Evolutionary conservation across 1,140 invertebrate species (phyloP).

Genomic region (Mactra quadrangularis): DNA sequence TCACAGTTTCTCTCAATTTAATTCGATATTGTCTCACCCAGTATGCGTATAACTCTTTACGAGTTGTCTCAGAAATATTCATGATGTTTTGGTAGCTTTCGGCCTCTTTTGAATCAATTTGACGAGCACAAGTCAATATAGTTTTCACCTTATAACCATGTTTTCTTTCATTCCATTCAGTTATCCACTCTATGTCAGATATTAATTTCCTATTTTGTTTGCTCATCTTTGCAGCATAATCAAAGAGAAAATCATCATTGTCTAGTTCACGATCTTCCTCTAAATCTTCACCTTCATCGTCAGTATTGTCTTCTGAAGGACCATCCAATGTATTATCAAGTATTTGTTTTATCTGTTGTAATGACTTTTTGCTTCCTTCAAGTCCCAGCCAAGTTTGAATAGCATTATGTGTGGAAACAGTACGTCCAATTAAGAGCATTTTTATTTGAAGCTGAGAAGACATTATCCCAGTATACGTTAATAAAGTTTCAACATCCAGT

Average conservation of each 20-base stretch:
- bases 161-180: slow-evolving; percentile 10
- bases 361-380: not conserved
- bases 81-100: not conserved
- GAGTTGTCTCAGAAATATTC: slow-evolving; percentile 37
- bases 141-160: slow-evolving; percentile 2
- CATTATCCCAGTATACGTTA: not conserved
- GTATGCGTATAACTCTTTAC: slow-evolving; percentile 73
- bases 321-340: not conserved
- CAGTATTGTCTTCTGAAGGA: not conserved
- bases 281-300: slow-evolving; percentile 26
- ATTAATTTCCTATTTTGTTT: slow-evolving; percentile 22
- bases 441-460: not conserved
- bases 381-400: not conserved
- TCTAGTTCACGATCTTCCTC: slow-evolving; percentile 63
- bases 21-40: slow-evolving; percentile 70
- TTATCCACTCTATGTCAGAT: slow-evolving; percentile 14
- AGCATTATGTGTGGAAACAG: not conserved
- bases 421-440: not conserved
- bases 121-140: not conserved
- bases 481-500: not conserved
- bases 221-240: not conserved
- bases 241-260: slow-evolving; percentile 54
- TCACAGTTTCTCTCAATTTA: slow-evolving; percentile 17
- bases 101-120: not conserved
- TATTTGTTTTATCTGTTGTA: not conserved